phyloP scores from a whole-genome alignment of 2,888 invertebrate species.

The Scaptodrosophila latifasciaeformis region DNA sequence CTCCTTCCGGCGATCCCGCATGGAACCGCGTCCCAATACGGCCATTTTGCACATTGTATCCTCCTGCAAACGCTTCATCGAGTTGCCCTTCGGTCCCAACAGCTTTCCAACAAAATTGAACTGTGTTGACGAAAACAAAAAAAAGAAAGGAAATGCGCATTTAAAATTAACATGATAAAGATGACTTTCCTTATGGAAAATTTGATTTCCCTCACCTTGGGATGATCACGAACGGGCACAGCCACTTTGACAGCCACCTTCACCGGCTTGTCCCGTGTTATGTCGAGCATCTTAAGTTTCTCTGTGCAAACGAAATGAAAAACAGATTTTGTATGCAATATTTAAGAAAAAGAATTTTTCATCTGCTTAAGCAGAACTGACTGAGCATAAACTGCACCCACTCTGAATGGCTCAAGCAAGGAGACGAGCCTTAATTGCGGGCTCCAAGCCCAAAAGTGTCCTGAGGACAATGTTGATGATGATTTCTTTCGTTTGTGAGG shows the following conservation, averaged over 20 bases:
- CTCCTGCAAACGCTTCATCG: conserved; percentile 92
- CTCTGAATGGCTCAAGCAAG: too few relatives aligned
- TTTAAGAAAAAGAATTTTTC: too few relatives aligned
- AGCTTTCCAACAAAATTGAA: conserved; percentile 97
- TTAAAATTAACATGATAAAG: conserved; percentile 20
- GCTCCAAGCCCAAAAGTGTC: background rate
- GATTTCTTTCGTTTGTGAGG: background rate
- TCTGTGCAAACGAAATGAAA: conserved; percentile 47
- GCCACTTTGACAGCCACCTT: conserved; percentile 90
- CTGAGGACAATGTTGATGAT: background rate
- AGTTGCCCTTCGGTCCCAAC: conserved; percentile 94
- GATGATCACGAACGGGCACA: conserved; percentile 90
- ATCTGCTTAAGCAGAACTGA: background rate
- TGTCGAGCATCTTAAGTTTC: conserved; percentile 86
- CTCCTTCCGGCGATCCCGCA: conserved; percentile 96
- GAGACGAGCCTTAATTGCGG: background rate
- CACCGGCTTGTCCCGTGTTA: conserved; percentile 90
- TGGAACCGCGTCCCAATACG: conserved; percentile 92
- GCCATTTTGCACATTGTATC: conserved; percentile 98
- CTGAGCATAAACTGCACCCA: too few relatives aligned
- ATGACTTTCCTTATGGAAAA: conserved; percentile 1
- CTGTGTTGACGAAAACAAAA: conserved; percentile 76
- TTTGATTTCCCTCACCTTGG: conserved; percentile 79
- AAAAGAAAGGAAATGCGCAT: background rate
- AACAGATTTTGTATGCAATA: too few relatives aligned